Percentiles rank a stretch among this genome's conserved stretches.
phyloP scores from a whole-genome alignment of 2,113 vertebrate species.

The Neogobius melanostomus region DNA sequence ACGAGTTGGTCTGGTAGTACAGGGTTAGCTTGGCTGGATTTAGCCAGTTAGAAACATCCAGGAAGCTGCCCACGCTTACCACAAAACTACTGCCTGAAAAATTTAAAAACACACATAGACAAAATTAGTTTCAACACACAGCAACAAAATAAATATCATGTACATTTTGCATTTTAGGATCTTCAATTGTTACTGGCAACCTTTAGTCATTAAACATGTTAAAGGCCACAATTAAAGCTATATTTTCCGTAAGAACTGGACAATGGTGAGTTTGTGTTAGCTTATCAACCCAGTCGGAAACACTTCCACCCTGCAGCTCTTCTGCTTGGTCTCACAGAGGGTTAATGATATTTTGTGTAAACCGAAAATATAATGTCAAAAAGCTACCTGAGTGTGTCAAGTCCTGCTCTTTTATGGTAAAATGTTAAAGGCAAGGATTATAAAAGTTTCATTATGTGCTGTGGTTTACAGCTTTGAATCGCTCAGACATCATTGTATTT shows the following conservation, averaged over 20 bases:
- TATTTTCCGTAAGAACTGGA: too few species aligned
- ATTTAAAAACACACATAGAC: constrained; percentile 8
- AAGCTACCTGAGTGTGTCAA: too few species aligned
- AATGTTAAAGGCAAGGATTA: background rate
- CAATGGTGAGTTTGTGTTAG: too few species aligned
- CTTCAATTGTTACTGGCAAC: too few species aligned
- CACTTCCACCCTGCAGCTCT: too few species aligned
- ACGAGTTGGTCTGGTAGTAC: constrained; percentile 94
- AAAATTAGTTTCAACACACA: background rate
- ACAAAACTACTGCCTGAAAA: constrained; percentile 94
- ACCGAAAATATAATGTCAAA: too few species aligned
- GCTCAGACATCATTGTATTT: constrained; percentile 30
- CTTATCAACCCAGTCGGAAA: too few species aligned
- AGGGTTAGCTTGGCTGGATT: constrained; percentile 95
- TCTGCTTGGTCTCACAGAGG: too few species aligned
- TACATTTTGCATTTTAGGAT: background rate
- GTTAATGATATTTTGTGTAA: too few species aligned
- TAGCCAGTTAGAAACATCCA: constrained; percentile 97
- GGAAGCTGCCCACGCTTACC: constrained; percentile 92
- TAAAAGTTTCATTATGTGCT: background rate
- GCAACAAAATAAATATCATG: background rate
- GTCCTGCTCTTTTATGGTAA: background rate
- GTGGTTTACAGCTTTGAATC: constrained; percentile 23
- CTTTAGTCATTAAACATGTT: too few species aligned
- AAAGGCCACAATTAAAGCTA: too few species aligned